phyloP scores from a whole-genome alignment of 2,797 vertebrate species.

The Chromis chromis region DNA sequence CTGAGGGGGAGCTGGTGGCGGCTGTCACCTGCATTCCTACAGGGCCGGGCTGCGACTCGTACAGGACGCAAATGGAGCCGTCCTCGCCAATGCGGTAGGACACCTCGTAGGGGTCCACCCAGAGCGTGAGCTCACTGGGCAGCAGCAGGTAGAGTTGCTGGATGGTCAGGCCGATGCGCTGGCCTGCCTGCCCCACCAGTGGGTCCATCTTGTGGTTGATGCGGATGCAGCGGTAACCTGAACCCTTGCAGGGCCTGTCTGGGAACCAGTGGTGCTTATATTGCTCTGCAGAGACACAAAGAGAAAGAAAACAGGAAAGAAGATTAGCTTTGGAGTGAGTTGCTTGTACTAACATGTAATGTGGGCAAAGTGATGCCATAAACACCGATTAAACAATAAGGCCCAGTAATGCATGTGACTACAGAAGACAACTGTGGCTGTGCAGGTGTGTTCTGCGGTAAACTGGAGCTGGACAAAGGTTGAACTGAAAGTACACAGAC shows the following conservation, averaged over 20 bases:
- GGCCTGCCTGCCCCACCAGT: conserved; percentile 93
- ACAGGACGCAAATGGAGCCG: conserved; percentile 97
- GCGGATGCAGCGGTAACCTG: conserved; percentile 96
- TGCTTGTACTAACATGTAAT: not conserved
- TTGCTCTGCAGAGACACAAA: conserved; percentile 87
- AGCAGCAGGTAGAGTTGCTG: conserved; percentile 96
- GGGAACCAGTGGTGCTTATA: conserved; percentile 99
- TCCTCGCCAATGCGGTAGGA: conserved; percentile 97
- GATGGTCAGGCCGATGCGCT: conserved; percentile 94
- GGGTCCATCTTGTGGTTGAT: conserved; percentile 99
- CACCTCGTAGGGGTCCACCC: conserved; percentile 98
- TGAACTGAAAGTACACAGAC: conserved; percentile 8
- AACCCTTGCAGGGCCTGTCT: conserved; percentile 94
- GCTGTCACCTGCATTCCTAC: conserved; percentile 51
- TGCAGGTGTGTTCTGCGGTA: not conserved
- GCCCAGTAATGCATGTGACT: not conserved
- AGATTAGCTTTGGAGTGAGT: conserved; percentile 20
- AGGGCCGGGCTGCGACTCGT: conserved; percentile 90
- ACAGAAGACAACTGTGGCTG: not conserved
- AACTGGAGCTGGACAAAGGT: conserved; percentile 31
- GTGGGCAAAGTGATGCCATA: not conserved
- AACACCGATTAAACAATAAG: not conserved
- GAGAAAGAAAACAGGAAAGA: conserved; percentile 5
- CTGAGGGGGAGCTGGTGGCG: conserved; percentile 69
- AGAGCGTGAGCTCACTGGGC: conserved; percentile 96